A percentile compares a stretch with the other conserved stretches of the same genome.
Evolutionary conservation across 2,888 invertebrate genomes (phyloP).

Genomic region (Dugesia japonica): DNA sequence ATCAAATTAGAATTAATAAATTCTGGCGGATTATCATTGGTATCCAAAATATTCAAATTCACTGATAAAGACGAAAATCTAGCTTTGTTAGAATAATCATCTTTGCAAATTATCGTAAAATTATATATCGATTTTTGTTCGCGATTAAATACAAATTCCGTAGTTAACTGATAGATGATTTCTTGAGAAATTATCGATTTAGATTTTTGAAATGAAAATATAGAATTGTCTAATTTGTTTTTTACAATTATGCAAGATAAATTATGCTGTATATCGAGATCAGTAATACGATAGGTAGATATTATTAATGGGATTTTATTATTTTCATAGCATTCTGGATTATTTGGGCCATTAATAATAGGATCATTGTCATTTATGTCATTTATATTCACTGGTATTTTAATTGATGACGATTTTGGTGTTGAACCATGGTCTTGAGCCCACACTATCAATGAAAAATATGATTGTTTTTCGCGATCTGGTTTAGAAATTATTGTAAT

Average conservation of each 20-base stretch:
- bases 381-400: background rate
- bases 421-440: background rate
- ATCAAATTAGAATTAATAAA: background rate
- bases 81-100: background rate
- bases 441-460: background rate
- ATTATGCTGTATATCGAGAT: background rate
- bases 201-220: background rate
- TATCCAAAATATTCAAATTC: background rate
- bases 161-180: background rate
- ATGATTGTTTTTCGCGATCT: background rate
- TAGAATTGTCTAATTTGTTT: background rate
- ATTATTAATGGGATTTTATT: background rate
- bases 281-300: background rate
- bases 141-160: background rate
- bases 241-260: background rate
- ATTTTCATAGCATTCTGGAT: background rate
- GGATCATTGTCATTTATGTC: constrained; percentile 5
- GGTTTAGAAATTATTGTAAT: background rate
- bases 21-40: background rate
- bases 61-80: background rate
- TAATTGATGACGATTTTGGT: background rate
- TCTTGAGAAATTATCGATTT: background rate
- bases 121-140: background rate
- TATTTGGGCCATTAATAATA: background rate
- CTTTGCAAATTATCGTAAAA: background rate